Evolutionary conservation across 2,113 vertebrate species (phyloP), one percentile per base, ranked within the genome.

Genomic region (Collichthys lucidus): DNA sequence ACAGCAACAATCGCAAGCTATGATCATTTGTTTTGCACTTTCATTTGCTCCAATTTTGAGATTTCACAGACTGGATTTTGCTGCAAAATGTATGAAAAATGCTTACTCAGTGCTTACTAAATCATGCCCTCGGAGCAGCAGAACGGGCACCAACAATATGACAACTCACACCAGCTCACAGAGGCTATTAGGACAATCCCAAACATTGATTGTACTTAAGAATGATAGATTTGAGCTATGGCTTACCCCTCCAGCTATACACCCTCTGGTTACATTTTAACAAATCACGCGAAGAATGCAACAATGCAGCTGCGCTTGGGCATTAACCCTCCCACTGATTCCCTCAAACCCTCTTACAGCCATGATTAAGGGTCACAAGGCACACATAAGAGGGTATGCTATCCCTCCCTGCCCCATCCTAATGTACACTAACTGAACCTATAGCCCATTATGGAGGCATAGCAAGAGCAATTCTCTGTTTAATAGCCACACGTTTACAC

Each of bases 341-440:
- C 68, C 80, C 63, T 74, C 68, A 17, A 67, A 74, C 80, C 74
- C 79, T 84, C 83, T 84, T 80, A 80, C 49, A 77, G 66, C 53
- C 79, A 77, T 90, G 85, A 91, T 92, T 86, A 84, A 85, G 57
- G 50, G 77, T 80, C 82, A 77, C 81, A 57, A 59, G 66, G 69
- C 85, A 71, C 55, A 55, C 35, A 84, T 84, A 77, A 73, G 80
- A 85, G 53, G n/a, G 29, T 69, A 50, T 55, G 52, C 74, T 59
- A 61, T 49, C 65, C 55, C 73, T 79, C 70, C 82, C 80, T 22
- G 26, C 64, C 24, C 70, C 66, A 20, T 42, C 46, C 71, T 92
- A 91, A 91, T 92, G 89, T 81, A 90, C 84, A 85, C 77, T 81
- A 87, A 92, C 86, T 78, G 40, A 80, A 86, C 88, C 89, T 88